A percentile compares a stretch with the other conserved stretches of the same genome.
phyloP scores from a whole-genome alignment of 1,140 invertebrate species.

The Holcopasites calliopsidis region DNA sequence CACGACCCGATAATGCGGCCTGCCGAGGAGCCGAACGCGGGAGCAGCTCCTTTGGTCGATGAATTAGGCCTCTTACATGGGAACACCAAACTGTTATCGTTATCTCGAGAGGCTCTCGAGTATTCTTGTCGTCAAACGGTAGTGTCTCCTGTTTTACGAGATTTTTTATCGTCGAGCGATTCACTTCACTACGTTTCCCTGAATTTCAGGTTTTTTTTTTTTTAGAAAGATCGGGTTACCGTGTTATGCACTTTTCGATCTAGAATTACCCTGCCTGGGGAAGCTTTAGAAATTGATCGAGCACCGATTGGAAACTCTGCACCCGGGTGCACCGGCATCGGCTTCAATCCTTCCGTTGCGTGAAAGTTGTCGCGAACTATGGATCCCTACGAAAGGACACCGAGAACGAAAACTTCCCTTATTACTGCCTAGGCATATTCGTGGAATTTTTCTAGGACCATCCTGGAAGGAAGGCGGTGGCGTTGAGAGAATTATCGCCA shows the following conservation, averaged over 20 bases:
- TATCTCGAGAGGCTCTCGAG: neutral
- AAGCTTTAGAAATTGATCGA: conserved; percentile 33
- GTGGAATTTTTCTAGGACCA: neutral
- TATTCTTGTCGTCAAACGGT: neutral
- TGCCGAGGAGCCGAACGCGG: neutral
- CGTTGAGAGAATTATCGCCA: conserved; percentile 38
- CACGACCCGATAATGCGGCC: conserved; percentile 21
- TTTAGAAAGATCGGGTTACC: neutral
- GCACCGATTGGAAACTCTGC: conserved; percentile 1
- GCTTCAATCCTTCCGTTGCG: neutral
- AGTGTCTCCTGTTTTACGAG: neutral
- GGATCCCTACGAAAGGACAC: neutral
- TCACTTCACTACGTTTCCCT: neutral
- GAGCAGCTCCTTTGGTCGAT: neutral
- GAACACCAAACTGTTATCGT: neutral
- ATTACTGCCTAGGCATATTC: neutral
- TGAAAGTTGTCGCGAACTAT: neutral
- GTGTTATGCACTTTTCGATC: neutral
- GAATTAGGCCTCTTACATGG: neutral
- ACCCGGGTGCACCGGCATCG: no score
- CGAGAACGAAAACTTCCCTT: neutral
- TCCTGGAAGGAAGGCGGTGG: neutral
- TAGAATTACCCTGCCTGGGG: no score
- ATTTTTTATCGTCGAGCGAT: neutral
- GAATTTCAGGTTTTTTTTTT: neutral